A percentile compares a stretch with the other conserved stretches of the same genome.
These are phyloP conservation scores for Drosophila mettleri DNA, from an alignment of 2,888 invertebrate genomes.

Conservation along the genomic window DNA sequence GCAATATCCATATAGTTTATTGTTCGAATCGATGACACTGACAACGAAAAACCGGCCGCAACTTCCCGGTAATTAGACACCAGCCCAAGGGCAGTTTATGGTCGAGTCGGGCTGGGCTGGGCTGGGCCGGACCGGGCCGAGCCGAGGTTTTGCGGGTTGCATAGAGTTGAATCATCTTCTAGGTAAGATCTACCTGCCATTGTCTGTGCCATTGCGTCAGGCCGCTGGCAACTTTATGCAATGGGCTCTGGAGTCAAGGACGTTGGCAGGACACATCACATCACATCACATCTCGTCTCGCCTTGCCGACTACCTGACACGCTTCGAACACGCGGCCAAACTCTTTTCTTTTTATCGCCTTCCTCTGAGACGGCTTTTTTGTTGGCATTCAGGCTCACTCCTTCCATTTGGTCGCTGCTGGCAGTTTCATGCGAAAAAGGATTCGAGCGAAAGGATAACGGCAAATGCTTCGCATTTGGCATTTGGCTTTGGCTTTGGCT, in stretches of 20 bases:
- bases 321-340: conserved; percentile 73
- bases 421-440: conserved; percentile 43
- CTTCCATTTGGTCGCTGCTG: conserved; percentile 11
- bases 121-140: not conserved
- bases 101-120: conserved; percentile 5
- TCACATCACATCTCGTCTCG: not conserved
- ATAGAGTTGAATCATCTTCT: conserved; percentile 73
- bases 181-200: conserved; percentile 59
- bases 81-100: conserved; percentile 46
- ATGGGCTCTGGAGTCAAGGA: conserved; percentile 63
- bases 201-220: conserved; percentile 58
- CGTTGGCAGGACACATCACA: conserved; percentile 10
- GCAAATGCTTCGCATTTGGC: conserved; percentile 14
- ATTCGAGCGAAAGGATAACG: conserved; percentile 48
- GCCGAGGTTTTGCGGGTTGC: conserved; percentile 76
- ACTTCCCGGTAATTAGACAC: conserved; percentile 45
- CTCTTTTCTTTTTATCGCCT: conserved; percentile 48
- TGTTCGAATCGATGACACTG: conserved; percentile 5
- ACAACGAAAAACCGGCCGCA: conserved; percentile 25
- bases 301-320: conserved; percentile 60
- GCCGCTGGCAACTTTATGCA: conserved; percentile 67
- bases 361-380: conserved; percentile 12
- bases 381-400: conserved; percentile 36
- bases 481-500: conserved; percentile 8
- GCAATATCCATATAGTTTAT: conserved; percentile 26